A percentile compares a stretch with the other conserved stretches of the same genome.
Conservation (phyloP, 2,888 invertebrate genomes). For the Cremastobaeus sp. region DNA sequence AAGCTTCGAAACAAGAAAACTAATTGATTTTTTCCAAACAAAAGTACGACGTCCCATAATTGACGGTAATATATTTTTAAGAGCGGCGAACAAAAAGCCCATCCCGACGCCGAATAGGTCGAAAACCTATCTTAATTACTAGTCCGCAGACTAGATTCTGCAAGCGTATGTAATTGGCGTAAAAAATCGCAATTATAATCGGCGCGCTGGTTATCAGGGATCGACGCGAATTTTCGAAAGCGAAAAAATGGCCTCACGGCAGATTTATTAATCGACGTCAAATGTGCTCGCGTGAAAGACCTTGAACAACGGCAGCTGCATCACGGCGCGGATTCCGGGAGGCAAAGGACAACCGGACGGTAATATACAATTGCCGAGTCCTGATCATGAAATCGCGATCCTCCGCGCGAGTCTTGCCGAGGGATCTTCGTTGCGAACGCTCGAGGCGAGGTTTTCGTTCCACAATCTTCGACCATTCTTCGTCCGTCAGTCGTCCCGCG, state of each 20-base stretch:
- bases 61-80: not conserved
- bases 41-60: not conserved
- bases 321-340: slow-evolving; percentile 65
- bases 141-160: too few relatives aligned
- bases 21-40: not conserved
- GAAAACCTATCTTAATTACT: too few relatives aligned
- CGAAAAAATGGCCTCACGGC: slow-evolving; percentile 40
- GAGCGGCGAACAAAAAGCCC: too few relatives aligned
- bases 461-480: slow-evolving; percentile 61
- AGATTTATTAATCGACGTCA: slow-evolving; percentile 56
- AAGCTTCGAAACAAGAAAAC: slow-evolving; percentile 2
- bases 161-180: too few relatives aligned
- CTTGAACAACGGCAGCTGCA: slow-evolving; percentile 66
- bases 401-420: slow-evolving; percentile 55
- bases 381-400: slow-evolving; percentile 69
- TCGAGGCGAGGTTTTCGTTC: slow-evolving; percentile 57
- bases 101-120: too few relatives aligned
- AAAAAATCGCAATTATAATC: too few relatives aligned
- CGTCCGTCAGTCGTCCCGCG: slow-evolving; percentile 59
- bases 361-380: slow-evolving; percentile 66
- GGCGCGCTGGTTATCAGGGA: too few relatives aligned
- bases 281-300: slow-evolving; percentile 41
- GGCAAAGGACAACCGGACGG: slow-evolving; percentile 68
- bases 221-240: slow-evolving; percentile 12
- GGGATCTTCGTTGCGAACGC: slow-evolving; percentile 54